Evolutionary conservation across 2,888 invertebrate genomes (phyloP).

Genomic region (Anthrax anthrax): DNA sequence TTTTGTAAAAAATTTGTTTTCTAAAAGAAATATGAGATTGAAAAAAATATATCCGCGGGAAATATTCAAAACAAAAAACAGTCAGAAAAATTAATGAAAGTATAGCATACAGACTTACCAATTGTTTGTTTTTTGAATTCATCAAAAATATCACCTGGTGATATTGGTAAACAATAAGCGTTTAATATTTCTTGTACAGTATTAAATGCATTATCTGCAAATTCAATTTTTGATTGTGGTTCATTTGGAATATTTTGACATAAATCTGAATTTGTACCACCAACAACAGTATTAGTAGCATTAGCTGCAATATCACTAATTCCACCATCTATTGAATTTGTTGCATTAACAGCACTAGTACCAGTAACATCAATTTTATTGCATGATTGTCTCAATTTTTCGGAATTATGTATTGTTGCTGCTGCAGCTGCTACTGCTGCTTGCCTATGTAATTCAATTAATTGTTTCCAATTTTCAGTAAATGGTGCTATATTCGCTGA

Average conservation of each 20-base stretch:
- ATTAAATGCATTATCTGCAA: constrained; percentile 13
- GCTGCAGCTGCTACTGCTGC: not conserved
- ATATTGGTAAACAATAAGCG: constrained; percentile 15
- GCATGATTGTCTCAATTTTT: not conserved
- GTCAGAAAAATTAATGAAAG: not conserved
- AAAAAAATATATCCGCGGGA: too few relatives aligned
- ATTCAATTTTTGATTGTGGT: constrained; percentile 7
- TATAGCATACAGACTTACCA: constrained; percentile 7
- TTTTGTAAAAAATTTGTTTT: too few relatives aligned
- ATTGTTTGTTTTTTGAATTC: constrained; percentile 14
- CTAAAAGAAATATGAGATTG: too few relatives aligned
- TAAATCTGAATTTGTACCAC: too few relatives aligned
- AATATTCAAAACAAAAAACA: too few relatives aligned
- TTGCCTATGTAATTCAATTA: not conserved
- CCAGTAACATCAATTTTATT: too few relatives aligned
- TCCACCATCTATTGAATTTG: not conserved
- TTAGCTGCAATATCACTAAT: not conserved
- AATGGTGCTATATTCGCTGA: not conserved
- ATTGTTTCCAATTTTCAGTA: not conserved
- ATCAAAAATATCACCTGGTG: constrained; percentile 16
- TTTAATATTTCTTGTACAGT: constrained; percentile 16
- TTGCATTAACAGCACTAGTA: too few relatives aligned
- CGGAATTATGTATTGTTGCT: not conserved
- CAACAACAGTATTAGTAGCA: too few relatives aligned
- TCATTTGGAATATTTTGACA: constrained; percentile 1